Conservation (phyloP, 2,888 invertebrate genomes). For the Flexamia atlantica region DNA sequence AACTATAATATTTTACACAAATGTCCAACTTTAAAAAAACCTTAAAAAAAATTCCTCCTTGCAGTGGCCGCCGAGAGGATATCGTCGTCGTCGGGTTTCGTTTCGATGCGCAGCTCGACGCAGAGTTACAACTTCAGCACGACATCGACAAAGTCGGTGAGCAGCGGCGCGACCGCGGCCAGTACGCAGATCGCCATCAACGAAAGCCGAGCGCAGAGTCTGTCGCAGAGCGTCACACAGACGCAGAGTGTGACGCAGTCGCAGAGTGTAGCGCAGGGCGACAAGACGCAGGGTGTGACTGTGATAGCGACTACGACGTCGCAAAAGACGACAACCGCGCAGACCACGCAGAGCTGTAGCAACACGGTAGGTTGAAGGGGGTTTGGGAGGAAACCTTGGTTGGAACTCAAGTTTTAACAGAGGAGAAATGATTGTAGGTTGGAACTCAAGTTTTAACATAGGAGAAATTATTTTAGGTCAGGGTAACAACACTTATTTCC, state of each 20-base stretch:
- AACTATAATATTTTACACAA: too few relatives aligned
- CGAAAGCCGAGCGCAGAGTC: slow-evolving; percentile 12
- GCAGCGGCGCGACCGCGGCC: slow-evolving; percentile 13
- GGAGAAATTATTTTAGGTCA: too few relatives aligned
- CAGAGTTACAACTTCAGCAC: slow-evolving; percentile 65
- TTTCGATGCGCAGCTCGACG: slow-evolving; percentile 66
- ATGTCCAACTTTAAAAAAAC: too few relatives aligned
- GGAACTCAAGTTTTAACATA: too few relatives aligned
- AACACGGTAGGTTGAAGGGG: background rate
- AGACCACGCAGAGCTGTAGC: background rate
- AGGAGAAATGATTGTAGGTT: too few relatives aligned
- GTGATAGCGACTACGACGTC: slow-evolving; percentile 46
- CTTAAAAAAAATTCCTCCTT: background rate
- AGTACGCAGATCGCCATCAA: slow-evolving; percentile 7
- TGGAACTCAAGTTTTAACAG: too few relatives aligned
- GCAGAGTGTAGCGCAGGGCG: slow-evolving; percentile 22
- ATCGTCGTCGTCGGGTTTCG: slow-evolving; percentile 67
- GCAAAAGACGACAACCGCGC: slow-evolving; percentile 66
- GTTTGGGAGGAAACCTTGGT: too few relatives aligned
- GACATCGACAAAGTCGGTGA: slow-evolving; percentile 52
- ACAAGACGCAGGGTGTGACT: slow-evolving; percentile 31
- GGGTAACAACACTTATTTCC: too few relatives aligned
- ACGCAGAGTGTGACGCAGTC: background rate
- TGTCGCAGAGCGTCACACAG: slow-evolving; percentile 38
- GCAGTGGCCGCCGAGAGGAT: slow-evolving; percentile 64